Evolutionary conservation across 2,797 vertebrate genomes (phyloP), one percentile per base, ranked within the genome.

Genomic region (Pitangus sulphuratus): DNA sequence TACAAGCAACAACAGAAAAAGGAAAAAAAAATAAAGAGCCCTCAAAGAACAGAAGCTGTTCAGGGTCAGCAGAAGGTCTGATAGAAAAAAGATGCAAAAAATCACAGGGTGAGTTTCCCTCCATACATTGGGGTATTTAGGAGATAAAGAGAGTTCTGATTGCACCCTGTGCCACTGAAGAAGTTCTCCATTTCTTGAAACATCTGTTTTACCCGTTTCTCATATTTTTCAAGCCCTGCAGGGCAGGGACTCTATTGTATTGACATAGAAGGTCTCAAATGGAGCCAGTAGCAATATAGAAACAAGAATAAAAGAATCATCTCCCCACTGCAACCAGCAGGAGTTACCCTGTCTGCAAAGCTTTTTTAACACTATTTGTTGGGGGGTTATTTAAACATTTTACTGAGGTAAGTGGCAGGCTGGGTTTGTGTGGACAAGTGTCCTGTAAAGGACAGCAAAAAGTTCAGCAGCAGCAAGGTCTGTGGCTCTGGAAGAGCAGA

Each of bases 21-120:
- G 6, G 4, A 18, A 48, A 30, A 53, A 30, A 62, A 58, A 58
- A 17, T 28, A 40, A 77, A 48, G 12, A 40, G 9, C 12, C 60
- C 72, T 92, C 76, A 90, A 88, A 95, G 90, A 92, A 77, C 75
- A 96, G 93, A 91, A 96, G 84, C 64, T 64, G 51, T 51, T 93
- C 35, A n/a, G 94, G 90, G 91, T 96, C 95, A 97, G 53, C 47
- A 70, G 80, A 92, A 96, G 93, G 92, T 65, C 93, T 94, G 84
- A 57, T 53, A 56, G 83, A 66, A 75, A 61, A 88, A 94, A 77
- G 78, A 65, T 77, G 91, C 4, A 24, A 53, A 61, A 30, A 40
- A 30, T 61, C 42, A 11, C 53, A 82, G 84, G 80, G 47, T 25
- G 39, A 6, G 8, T 79, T 92, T 90, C 57, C 33, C 72, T 90